A percentile compares a stretch with the other conserved stretches of the same genome.
Conservation (phyloP, 2,888 invertebrate genomes). For the Antitype chi region DNA sequence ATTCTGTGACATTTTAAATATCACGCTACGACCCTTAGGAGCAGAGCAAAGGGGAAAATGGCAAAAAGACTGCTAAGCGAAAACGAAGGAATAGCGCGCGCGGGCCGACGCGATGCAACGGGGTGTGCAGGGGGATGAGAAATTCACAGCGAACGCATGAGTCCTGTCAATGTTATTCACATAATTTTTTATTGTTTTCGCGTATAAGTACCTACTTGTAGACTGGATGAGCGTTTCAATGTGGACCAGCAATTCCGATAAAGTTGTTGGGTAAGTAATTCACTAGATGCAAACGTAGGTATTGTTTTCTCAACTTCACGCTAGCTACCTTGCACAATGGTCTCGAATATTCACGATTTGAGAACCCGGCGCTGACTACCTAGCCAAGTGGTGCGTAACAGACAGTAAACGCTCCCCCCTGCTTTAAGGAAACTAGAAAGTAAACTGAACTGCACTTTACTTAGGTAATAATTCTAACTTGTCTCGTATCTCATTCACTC, state of each 20-base stretch:
- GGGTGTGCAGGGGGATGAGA: too few species aligned
- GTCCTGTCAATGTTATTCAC: background rate
- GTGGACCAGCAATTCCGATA: background rate
- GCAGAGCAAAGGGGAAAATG: too few species aligned
- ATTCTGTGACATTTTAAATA: too few species aligned
- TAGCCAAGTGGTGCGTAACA: background rate
- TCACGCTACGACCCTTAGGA: too few species aligned
- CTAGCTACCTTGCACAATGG: background rate
- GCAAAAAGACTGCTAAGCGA: too few species aligned
- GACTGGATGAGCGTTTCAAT: background rate
- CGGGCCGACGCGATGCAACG: too few species aligned
- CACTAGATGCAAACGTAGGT: constrained; percentile 1
- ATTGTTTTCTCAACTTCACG: constrained; percentile 11
- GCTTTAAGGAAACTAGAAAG: background rate
- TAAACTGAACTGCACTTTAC: background rate
- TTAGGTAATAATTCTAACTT: background rate
- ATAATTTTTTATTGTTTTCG: background rate
- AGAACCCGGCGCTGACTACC: constrained; percentile 4
- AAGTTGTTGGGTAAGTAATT: background rate
- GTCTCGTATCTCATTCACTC: constrained; percentile 1
- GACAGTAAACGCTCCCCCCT: background rate
- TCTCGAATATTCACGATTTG: background rate
- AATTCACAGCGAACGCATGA: background rate
- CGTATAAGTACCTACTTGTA: constrained; percentile 8
- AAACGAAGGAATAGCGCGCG: too few species aligned